Conservation (phyloP, 2,888 invertebrate species). For the Aspidapion aeneum region DNA sequence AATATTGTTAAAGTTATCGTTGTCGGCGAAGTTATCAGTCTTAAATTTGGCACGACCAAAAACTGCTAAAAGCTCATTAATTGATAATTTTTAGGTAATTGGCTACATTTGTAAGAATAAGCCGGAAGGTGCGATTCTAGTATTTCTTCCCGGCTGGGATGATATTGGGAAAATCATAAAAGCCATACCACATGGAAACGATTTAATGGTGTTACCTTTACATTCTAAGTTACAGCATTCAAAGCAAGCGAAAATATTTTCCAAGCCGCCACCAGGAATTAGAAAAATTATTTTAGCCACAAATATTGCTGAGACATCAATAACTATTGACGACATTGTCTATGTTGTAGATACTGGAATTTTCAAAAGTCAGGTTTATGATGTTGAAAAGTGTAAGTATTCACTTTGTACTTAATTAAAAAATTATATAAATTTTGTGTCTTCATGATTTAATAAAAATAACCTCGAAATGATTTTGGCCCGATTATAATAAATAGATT, state of each 20-base stretch:
- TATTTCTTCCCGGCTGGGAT: conserved; percentile 73
- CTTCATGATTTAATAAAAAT: no score
- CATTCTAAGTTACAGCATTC: conserved; percentile 54
- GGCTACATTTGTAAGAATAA: conserved; percentile 55
- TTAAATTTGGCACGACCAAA: no score
- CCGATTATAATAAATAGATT: no score
- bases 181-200: conserved; percentile 32
- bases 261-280: conserved; percentile 48
- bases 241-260: conserved; percentile 59
- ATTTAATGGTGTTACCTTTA: conserved; percentile 38
- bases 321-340: conserved; percentile 69
- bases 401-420: no score
- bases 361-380: conserved; percentile 56
- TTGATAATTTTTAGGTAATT: conserved; percentile 47
- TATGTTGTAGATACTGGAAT: conserved; percentile 66
- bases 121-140: conserved; percentile 65
- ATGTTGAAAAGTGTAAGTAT: conserved; percentile 48
- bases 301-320: conserved; percentile 68
- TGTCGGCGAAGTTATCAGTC: no score
- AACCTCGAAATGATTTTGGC: no score
- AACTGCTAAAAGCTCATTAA: no score
- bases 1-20: no score
- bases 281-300: conserved; percentile 69
- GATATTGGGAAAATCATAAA: conserved; percentile 58
- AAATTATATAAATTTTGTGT: no score